Evolutionary conservation across 2,888 invertebrate genomes (phyloP), one percentile per base, ranked within the genome.

Genomic region (Nymphalis urticae): DNA sequence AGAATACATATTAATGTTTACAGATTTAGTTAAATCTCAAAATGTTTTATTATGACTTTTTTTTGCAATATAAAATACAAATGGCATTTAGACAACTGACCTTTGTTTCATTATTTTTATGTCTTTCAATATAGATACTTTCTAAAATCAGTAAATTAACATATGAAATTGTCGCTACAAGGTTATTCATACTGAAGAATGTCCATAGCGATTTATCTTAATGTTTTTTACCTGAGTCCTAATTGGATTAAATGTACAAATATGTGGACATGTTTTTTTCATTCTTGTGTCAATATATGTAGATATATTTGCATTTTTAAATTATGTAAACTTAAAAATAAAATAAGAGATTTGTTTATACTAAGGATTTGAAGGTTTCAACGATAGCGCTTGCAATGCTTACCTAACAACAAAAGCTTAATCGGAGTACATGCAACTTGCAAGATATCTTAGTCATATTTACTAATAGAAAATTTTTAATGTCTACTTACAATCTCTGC

Each of bases 401-500:
- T 58, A 42, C 19, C 19, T 58, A 58, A 58, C 32, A 13, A 19
- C 13, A 19, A 58, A n/a, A 42, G 27, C 6, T 17, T 32, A 27
- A 17, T 13, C 9, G n/a, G 19, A 4, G 36, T 36, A 19, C 10
- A 19, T 50, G n/a, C 17, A 19, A 10, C 3, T 51, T 51, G 13
- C 3, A 21, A 13, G 21, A 13, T 16, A 53, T 24, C 16, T 56
- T n/a, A 27, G 17, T n/a, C 13, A 56, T 32, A 17, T 13, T n/a
- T 27, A 17, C 8, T 17, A 32, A 32, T 9, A 32, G 27, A 56
- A 56, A 56, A 32, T n/a, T 56, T 8, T 8, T 56, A 17, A 17
- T 21, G 62, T 62, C 24, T 72, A 79, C 88, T 88, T 83, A 89
- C 89, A 77, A 80, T 79, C 72, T 71, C 75, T 71, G 78, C 50